Conservation (phyloP, 1,140 invertebrate species). For the Orius insidiosus region DNA sequence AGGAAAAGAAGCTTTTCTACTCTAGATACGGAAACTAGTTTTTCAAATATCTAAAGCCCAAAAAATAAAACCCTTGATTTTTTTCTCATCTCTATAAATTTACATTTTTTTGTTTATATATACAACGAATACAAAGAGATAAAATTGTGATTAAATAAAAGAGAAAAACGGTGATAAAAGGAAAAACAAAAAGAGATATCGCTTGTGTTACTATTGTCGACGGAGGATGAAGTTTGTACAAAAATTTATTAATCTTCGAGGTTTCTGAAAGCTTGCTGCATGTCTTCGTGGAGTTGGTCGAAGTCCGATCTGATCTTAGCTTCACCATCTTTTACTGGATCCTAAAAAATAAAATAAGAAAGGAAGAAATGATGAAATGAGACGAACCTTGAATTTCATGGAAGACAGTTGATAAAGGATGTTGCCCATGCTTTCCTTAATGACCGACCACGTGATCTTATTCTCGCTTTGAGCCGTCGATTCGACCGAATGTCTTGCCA, state of each 20-base stretch:
- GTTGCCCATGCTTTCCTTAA: slow-evolving; percentile 89
- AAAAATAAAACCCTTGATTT: neutral
- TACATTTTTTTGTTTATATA: neutral
- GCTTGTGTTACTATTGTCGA: slow-evolving; percentile 6
- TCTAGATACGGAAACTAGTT: no score
- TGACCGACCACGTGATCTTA: slow-evolving; percentile 97
- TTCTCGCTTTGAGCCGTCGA: slow-evolving; percentile 96
- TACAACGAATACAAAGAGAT: neutral
- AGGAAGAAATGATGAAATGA: neutral
- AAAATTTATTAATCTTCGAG: slow-evolving; percentile 74
- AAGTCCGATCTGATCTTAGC: slow-evolving; percentile 93
- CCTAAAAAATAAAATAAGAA: slow-evolving; percentile 38
- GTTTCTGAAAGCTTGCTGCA: slow-evolving; percentile 94
- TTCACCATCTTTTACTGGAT: slow-evolving; percentile 95
- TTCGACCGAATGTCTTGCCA: slow-evolving; percentile 93
- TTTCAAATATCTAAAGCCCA: neutral
- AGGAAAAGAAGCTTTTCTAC: no score
- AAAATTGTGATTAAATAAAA: slow-evolving; percentile 8
- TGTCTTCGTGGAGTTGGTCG: slow-evolving; percentile 86
- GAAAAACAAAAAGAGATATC: slow-evolving; percentile 1
- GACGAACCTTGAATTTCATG: slow-evolving; percentile 97
- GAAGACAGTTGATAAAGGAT: slow-evolving; percentile 94
- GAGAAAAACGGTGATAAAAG: neutral
- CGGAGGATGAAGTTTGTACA: neutral
- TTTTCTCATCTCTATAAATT: no score